Conservation (phyloP, 2,888 invertebrate species). For the Thecophora atra region DNA sequence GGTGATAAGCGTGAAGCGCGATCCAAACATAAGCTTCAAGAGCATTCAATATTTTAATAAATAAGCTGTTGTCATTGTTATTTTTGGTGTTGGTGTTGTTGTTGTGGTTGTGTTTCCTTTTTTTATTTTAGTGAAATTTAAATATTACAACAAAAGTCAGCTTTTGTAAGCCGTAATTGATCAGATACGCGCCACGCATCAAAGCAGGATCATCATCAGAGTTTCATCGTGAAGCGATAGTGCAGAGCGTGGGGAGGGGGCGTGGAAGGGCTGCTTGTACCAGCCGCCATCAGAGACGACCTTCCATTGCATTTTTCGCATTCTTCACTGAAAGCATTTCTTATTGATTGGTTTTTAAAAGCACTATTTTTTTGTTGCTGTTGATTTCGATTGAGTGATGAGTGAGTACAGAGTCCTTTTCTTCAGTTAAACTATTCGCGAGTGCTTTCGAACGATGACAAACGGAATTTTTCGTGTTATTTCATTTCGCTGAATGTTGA, state of each 20-base stretch:
- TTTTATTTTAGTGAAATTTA: constrained; percentile 21
- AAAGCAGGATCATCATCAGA: constrained; percentile 30
- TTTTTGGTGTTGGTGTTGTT: constrained; percentile 8
- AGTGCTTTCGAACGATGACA: constrained; percentile 50
- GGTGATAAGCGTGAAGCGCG: background rate
- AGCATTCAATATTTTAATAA: constrained; percentile 13
- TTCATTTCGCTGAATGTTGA: constrained; percentile 35
- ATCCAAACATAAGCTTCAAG: background rate
- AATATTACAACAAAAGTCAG: constrained; percentile 26
- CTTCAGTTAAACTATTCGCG: constrained; percentile 50
- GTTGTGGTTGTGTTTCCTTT: background rate
- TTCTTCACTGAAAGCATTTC: constrained; percentile 53
- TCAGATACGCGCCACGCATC: constrained; percentile 50
- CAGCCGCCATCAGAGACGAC: constrained; percentile 52
- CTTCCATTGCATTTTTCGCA: constrained; percentile 59
- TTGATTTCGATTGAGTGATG: background rate
- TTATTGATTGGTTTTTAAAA: constrained; percentile 30
- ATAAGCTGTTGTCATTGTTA: background rate
- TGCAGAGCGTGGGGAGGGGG: background rate
- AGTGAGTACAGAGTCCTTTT: constrained; percentile 11
- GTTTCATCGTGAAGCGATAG: constrained; percentile 26
- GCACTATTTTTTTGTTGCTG: constrained; percentile 9
- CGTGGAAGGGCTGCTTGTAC: constrained; percentile 42
- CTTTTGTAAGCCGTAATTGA: constrained; percentile 53
- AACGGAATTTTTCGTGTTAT: constrained; percentile 46